These are phyloP conservation scores for Himalopsyche japonica DNA, from an alignment of 2,888 invertebrate genomes.

Conservation along the genomic window DNA sequence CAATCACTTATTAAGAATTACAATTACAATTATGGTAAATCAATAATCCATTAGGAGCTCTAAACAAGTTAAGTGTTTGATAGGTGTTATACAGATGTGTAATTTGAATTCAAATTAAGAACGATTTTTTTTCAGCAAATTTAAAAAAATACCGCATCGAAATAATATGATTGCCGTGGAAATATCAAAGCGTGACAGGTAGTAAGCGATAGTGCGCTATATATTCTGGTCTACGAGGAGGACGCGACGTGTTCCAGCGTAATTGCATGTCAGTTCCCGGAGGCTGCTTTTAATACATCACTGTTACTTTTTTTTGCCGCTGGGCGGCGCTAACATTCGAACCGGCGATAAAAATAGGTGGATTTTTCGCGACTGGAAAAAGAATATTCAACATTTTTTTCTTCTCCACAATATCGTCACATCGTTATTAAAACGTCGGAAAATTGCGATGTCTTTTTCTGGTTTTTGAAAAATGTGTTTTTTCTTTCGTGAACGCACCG, in stretches of 20 bases:
- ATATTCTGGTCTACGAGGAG: background rate
- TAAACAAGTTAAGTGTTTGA: too few relatives aligned
- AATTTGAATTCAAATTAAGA: too few relatives aligned
- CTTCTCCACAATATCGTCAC: background rate
- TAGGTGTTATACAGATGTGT: too few relatives aligned
- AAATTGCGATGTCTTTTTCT: background rate
- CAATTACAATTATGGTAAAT: too few relatives aligned
- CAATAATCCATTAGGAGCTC: too few relatives aligned
- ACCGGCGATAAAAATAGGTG: background rate
- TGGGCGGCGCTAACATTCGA: background rate
- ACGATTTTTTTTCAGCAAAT: background rate
- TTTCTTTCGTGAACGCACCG: background rate
- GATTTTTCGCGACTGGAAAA: background rate
- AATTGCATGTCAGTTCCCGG: constrained; percentile 24
- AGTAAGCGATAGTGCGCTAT: background rate
- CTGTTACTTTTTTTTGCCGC: background rate
- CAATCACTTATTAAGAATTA: too few relatives aligned
- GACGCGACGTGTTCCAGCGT: background rate
- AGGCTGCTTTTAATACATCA: constrained; percentile 23
- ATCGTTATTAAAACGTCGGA: background rate
- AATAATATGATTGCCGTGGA: background rate
- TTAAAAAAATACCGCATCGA: background rate
- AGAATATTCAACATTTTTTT: background rate
- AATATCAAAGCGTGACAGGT: background rate
- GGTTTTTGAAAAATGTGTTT: background rate